Conservation (phyloP, 2,888 invertebrate genomes). For the Xylocampa areola region DNA sequence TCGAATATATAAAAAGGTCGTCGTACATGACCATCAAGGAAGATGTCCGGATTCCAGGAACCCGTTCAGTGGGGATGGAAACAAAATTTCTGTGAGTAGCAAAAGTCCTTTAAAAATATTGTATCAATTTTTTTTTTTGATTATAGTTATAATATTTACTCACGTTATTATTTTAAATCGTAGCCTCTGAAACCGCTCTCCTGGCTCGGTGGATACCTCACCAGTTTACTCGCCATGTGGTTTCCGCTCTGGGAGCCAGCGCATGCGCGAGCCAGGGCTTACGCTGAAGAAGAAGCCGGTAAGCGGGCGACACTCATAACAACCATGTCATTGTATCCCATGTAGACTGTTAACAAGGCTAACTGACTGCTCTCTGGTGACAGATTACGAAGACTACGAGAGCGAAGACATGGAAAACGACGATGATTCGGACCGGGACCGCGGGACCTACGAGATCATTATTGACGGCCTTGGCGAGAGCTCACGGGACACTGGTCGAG, state of each 20-base stretch:
- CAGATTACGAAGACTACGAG: slow-evolving; percentile 86
- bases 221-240: slow-evolving; percentile 86
- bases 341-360: background rate
- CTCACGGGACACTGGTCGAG: slow-evolving; percentile 78
- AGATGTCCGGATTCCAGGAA: slow-evolving; percentile 93
- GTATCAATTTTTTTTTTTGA: background rate
- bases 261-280: slow-evolving; percentile 74
- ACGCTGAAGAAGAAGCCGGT: slow-evolving; percentile 89
- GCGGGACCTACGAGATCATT: slow-evolving; percentile 85
- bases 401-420: slow-evolving; percentile 79
- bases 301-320: slow-evolving; percentile 36
- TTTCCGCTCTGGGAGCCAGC: slow-evolving; percentile 84
- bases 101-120: background rate
- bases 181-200: slow-evolving; percentile 89
- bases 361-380: slow-evolving; percentile 2
- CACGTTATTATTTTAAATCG: slow-evolving; percentile 46
- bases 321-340: background rate
- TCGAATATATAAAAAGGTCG: slow-evolving; percentile 96
- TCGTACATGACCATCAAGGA: slow-evolving; percentile 97
- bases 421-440: slow-evolving; percentile 78
- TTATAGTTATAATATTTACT: background rate
- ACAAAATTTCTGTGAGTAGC: slow-evolving; percentile 73
- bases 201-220: slow-evolving; percentile 88
- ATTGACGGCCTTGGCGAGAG: slow-evolving; percentile 76
- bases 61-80: slow-evolving; percentile 89